Base-by-base conservation (phyloP, 1,140 invertebrate species). In the silkworm (Bombyx mori) region DNA sequence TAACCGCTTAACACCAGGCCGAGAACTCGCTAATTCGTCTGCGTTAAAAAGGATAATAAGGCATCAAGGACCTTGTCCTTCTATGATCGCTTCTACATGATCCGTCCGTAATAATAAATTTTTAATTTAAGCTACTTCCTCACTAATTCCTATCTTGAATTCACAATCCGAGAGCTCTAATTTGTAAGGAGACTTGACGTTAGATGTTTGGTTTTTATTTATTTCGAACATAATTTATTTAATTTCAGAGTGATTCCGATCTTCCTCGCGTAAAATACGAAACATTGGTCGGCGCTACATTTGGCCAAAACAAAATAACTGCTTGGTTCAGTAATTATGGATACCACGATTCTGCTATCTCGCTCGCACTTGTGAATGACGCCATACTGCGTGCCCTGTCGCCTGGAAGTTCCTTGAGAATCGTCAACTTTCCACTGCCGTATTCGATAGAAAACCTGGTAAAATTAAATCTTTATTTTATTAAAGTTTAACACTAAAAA, bases 271-370 rank as follows among this genome's bases (percentile, higher is more conserved):
- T 83, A 35, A 75, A 82, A n/a, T 80, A 78, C 44, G 82, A 86
- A 42, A 88, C 89, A 56, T 67, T 91, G 26, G 75, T 87, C 1
- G 91, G 86, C 1, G 90, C 83, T 0, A 87, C 85, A 7, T 75
- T 89, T 46, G 59, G 60, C 0, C 68, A 72, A 2, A 60, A 73
- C 7, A 76, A 69, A 10, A 88, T 90, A 5, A 89, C 81, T 0
- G 89, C 88, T 26, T 92, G 91, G 90, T 90, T 92, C 63, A 92
- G 92, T 54, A 92, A 92, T 69, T 90, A 91, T 58, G 89, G 93
- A 0, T 92, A 91, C 73, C 94, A 95, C 75, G 90, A 92, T 44
- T 89, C 92, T 6, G 91, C 92, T 0, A 88, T 93, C 8, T 88
- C 92, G 0, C 78, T 94, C 35, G 90, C 90, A 55, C 73, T 91